Conservation (phyloP, 2,797 vertebrate species). For the Gymnocypris eckloni region DNA sequence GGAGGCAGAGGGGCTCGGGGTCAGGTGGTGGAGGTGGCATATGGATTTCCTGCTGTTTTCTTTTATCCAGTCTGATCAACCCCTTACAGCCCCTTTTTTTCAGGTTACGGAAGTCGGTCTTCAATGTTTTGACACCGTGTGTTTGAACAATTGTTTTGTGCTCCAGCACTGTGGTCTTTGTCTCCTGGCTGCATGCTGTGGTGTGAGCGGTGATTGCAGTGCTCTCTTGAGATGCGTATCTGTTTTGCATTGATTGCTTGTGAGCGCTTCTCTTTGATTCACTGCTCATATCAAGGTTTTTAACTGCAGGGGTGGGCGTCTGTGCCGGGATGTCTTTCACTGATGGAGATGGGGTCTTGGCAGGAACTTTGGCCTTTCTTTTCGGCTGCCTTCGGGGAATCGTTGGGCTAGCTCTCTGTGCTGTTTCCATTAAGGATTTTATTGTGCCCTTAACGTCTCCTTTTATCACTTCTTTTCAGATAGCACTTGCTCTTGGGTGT, state of each 20-base stretch:
- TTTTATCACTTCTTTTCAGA: constrained; percentile 78
- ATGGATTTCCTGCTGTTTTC: constrained; percentile 62
- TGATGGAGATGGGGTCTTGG: constrained; percentile 44
- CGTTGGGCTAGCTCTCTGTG: constrained; percentile 76
- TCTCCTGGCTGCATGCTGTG: constrained; percentile 51
- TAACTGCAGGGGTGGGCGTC: constrained; percentile 71
- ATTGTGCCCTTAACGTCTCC: constrained; percentile 82
- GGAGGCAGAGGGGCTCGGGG: constrained; percentile 71
- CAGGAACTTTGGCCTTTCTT: constrained; percentile 73
- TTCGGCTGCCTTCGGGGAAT: constrained; percentile 70
- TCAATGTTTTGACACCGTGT: constrained; percentile 80
- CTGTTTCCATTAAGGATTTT: constrained; percentile 83
- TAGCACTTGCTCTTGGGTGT: constrained; percentile 74
- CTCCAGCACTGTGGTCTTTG: constrained; percentile 69
- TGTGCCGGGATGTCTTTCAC: constrained; percentile 55
- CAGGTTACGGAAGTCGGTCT: constrained; percentile 80
- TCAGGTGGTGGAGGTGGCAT: constrained; percentile 72
- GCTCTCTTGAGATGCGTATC: constrained; percentile 59
- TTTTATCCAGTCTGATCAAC: constrained; percentile 73
- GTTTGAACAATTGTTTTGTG: constrained; percentile 82
- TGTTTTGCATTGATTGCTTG: constrained; percentile 67
- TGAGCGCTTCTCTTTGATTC: constrained; percentile 73
- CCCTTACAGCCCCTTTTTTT: constrained; percentile 74
- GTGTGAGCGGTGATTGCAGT: constrained; percentile 47
- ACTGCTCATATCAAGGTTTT: constrained; percentile 67